phyloP scores from a whole-genome alignment of 2,888 invertebrate species.

The Agonopterix subpropinquella region DNA sequence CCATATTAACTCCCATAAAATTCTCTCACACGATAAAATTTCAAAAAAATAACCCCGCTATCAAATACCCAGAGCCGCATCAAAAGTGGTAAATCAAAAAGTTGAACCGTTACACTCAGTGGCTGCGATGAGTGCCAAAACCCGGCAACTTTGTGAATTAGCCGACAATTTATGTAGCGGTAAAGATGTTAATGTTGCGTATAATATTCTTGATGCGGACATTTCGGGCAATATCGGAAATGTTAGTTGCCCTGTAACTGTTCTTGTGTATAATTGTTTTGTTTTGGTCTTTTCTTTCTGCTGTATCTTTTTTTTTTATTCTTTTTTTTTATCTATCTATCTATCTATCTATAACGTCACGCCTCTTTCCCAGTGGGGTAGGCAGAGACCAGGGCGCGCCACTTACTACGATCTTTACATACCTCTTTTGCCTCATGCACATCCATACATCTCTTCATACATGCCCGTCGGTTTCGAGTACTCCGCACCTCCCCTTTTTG shows the following conservation, averaged over 20 bases:
- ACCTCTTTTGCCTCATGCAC: too few species aligned
- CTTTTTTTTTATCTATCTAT: too few species aligned
- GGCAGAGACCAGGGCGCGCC: too few species aligned
- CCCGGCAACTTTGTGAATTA: conserved; percentile 39
- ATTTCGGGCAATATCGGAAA: conserved; percentile 23
- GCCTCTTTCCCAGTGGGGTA: too few species aligned
- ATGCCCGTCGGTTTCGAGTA: too few species aligned
- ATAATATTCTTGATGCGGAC: conserved; percentile 27
- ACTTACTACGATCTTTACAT: too few species aligned
- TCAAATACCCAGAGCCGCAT: conserved; percentile 2
- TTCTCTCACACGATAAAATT: conserved; percentile 2
- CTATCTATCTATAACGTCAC: too few species aligned
- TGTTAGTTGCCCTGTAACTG: conserved; percentile 9
- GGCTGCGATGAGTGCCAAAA: conserved; percentile 16
- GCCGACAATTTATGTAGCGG: conserved; percentile 49
- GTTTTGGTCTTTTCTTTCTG: not conserved
- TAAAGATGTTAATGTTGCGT: conserved; percentile 52
- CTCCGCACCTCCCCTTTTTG: too few species aligned
- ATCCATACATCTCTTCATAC: too few species aligned
- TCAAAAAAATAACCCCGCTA: conserved; percentile 5
- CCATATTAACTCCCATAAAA: conserved; percentile 1
- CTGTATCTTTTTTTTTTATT: too few species aligned
- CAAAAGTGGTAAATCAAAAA: conserved; percentile 16
- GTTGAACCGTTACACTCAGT: conserved; percentile 13
- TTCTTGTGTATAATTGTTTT: not conserved